These are phyloP conservation scores for Ophioninae sp. DNA, from an alignment of 2,888 invertebrate genomes.

Conservation along the genomic window DNA sequence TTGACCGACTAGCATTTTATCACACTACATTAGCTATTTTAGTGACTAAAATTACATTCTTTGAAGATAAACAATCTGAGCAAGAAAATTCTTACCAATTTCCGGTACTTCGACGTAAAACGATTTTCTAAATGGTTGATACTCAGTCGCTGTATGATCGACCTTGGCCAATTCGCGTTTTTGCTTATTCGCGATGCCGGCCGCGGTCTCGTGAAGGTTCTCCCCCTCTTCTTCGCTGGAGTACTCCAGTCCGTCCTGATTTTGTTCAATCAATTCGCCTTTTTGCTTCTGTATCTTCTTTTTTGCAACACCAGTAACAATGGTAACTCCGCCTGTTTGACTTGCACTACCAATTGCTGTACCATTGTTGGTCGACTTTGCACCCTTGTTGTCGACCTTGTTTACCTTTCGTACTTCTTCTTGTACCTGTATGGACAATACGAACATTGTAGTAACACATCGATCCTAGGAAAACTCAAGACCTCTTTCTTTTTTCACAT, in stretches of 20 bases:
- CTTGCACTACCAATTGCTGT: constrained; percentile 77
- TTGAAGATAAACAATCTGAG: background rate
- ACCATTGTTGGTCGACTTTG: constrained; percentile 81
- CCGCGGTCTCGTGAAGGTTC: constrained; percentile 95
- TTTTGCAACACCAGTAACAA: constrained; percentile 93
- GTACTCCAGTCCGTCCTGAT: constrained; percentile 98
- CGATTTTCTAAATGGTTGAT: constrained; percentile 94
- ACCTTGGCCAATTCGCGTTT: constrained; percentile 96
- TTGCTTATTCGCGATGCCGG: constrained; percentile 93
- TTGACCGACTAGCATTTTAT: too few species aligned
- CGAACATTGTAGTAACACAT: background rate
- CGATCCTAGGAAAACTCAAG: background rate
- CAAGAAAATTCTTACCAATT: constrained; percentile 82
- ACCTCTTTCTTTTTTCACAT: background rate
- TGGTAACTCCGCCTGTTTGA: constrained; percentile 85
- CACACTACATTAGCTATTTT: constrained; percentile 1
- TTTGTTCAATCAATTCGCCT: constrained; percentile 99
- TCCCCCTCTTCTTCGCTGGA: constrained; percentile 98
- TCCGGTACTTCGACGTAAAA: constrained; percentile 99
- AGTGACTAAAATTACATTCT: background rate
- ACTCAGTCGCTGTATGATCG: constrained; percentile 93
- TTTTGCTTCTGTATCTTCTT: constrained; percentile 90
- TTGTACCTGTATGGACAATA: constrained; percentile 81
- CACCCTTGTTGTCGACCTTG: constrained; percentile 85
- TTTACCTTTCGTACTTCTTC: constrained; percentile 92